Base-by-base conservation (phyloP, 2,797 vertebrate species). In the Helostoma temminkii region DNA sequence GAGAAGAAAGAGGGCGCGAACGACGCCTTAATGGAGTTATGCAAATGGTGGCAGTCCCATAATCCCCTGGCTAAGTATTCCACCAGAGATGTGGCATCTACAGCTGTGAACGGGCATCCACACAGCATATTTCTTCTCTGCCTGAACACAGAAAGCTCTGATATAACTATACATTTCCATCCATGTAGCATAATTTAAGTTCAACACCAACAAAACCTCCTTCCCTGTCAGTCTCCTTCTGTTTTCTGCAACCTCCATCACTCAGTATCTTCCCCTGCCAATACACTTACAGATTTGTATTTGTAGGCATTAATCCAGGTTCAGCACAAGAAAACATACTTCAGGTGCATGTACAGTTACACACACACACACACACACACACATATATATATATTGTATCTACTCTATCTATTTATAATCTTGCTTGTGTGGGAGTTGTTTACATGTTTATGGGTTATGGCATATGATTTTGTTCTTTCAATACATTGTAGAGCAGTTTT, bases 21-120 rank as follows among this genome's bases (percentile, higher is more conserved):
- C 78, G 77, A 87, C 57, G 79, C 71, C 73, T 91, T 90, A 89
- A 91, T 91, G 82, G 87, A 90, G 89, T 92, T 93, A 93, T 92
- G 91, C 88, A 92, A 92, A 94, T 93, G 53, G 16, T 15, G 81
- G 68, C 72, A 60, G 83, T 79, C 78, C 58, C 78, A 18, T 85
- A 89, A 92, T 91, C 87, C 88, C 85, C 72, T 34, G 81, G 83
- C 79, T 85, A 83, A 82, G 83, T 83, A 74, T 87, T 86, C 78
- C 85, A 81, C 78, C 68, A 24, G 82, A 80, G 81, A 84, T 73
- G 81, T 71, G 82, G 85, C 80, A 79, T 69, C 56, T 87, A 83
- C 87, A 89, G 87, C 85, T 90, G 87, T 36, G 65, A 77, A 47
- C 78, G 24, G 14, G 80, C 74, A 76, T 69, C 78, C 73, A 55